Percentiles rank a stretch among this genome's conserved stretches.
Conservation (phyloP, 1,140 invertebrate genomes). For the Drosophila neocordata region DNA sequence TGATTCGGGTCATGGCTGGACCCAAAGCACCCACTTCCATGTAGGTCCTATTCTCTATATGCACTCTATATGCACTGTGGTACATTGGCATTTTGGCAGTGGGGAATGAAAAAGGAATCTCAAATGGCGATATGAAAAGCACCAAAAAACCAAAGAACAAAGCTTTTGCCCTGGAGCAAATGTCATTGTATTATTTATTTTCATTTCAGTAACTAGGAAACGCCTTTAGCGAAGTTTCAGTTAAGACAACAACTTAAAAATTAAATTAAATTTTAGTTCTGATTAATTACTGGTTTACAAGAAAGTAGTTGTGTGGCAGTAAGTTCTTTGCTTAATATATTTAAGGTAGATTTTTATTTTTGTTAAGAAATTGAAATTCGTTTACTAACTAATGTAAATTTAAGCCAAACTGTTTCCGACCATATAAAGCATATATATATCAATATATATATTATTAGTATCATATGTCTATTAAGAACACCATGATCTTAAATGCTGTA, state of each 20-base stretch:
- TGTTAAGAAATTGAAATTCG: too few species aligned
- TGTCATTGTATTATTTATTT: background rate
- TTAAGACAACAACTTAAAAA: background rate
- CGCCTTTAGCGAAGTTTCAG: background rate
- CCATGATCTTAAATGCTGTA: too few species aligned
- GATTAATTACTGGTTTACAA: background rate
- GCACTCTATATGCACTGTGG: slow-evolving; percentile 1
- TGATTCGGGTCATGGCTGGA: slow-evolving; percentile 38
- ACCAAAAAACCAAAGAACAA: background rate
- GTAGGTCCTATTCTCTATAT: background rate
- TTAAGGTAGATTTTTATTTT: too few species aligned
- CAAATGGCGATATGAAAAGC: slow-evolving; percentile 1
- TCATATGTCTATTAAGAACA: too few species aligned
- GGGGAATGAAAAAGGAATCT: background rate
- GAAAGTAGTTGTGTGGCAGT: too few species aligned
- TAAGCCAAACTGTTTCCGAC: too few species aligned
- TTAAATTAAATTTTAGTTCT: background rate
- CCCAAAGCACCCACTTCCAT: background rate
- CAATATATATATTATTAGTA: too few species aligned
- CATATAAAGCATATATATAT: too few species aligned
- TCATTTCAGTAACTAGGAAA: background rate
- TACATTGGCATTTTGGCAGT: background rate
- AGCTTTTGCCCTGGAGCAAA: background rate
- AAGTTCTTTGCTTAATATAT: too few species aligned
- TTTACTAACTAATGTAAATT: too few species aligned